Conservation (phyloP, 2,113 vertebrate genomes). For the Neofelis nebulosa region DNA sequence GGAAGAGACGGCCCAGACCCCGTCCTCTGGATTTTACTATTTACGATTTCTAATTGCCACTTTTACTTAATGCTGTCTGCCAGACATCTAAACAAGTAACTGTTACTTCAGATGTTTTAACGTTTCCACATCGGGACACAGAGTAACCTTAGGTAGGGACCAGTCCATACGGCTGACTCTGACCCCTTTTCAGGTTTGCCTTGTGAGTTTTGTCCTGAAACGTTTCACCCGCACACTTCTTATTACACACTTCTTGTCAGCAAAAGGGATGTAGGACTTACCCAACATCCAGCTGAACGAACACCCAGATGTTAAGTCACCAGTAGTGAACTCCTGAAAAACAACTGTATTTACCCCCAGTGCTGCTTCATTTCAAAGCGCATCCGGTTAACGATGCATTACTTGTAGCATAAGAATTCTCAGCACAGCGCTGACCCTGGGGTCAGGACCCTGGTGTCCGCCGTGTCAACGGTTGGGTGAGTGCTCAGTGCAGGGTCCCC, state of each 20-base stretch:
- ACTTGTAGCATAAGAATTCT: accelerated
- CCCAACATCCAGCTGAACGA: neutral
- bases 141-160: neutral
- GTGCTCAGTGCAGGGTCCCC: neutral
- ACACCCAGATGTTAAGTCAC: neutral
- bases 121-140: neutral
- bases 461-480: accelerated
- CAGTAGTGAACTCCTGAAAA: neutral
- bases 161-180: too few species aligned
- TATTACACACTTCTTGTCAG: neutral
- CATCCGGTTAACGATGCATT: accelerated
- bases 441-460: neutral
- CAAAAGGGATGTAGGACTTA: neutral
- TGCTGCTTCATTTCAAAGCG: neutral
- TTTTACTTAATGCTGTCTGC: neutral
- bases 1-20: neutral
- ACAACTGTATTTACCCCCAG: neutral
- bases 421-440: accelerated
- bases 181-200: neutral
- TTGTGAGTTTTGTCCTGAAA: neutral
- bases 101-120: neutral
- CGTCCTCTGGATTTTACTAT: neutral
- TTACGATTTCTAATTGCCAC: neutral
- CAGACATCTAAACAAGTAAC: neutral
- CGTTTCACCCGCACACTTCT: neutral